Base-by-base conservation (phyloP, 2,888 invertebrate species). In the Drepanosiphum platanoidis region DNA sequence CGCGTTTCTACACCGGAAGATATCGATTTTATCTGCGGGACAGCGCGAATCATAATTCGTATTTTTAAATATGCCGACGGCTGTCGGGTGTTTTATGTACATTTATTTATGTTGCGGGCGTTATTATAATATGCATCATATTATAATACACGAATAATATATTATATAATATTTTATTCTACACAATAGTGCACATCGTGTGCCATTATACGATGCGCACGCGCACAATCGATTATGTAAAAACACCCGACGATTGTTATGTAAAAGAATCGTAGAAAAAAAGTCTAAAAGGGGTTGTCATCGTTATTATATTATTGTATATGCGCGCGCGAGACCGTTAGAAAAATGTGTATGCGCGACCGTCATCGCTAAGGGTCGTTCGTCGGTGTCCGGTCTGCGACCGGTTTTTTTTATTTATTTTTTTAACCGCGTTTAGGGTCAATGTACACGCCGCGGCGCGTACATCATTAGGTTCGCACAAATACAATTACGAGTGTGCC, bases 201-300 rank as follows among this genome's bases (percentile, higher is more conserved):
- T 52, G 52, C 52, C 52, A 72, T 18, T 34, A n/a, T 72, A 72
- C 30, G 39, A 72, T 15, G 7, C 30, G 30, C 42, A 15, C 15
- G 52, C 52, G 52, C 22, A n/a, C n/a, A 52, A 52, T 52, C 18
- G 18, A 18, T 52, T 22, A 22, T 52, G 22, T 52, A 52, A 52
- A 22, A 52, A 7, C 52, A 22, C 4, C 1, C 22, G 52, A 52
- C 22, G 22, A 52, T 22, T 52, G 52, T 52, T 52, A 5, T 52
- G 52, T 5, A 52, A 52, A 52, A 42, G 22, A 22, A 52, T 18
- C 3, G 22, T 52, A 22, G 22, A 52, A 52, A 15, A 52, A 52
- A 52, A 52, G 52, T 18, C 13, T 52, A 74, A 74, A 74, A 74
- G 52, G 74, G 74, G 74, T 74, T 46, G 74, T 74, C 13, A 13